phyloP scores from a whole-genome alignment of 2,113 vertebrate species.

The Pelusios castaneus region DNA sequence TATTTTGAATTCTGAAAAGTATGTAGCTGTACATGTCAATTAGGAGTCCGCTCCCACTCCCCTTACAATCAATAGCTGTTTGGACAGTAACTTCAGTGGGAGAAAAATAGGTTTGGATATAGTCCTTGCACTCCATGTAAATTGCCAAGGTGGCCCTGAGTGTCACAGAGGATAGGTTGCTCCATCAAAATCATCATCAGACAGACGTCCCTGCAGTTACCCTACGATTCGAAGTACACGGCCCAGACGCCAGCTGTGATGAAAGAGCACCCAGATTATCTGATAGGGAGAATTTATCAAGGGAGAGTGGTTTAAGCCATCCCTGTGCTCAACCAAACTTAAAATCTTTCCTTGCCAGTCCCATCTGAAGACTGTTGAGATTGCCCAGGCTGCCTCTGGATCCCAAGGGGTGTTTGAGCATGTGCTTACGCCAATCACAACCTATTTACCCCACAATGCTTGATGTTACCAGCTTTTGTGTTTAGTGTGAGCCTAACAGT shows the following conservation, averaged over 20 bases:
- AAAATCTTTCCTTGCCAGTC: neutral
- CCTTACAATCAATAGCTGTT: neutral
- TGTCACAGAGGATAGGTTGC: neutral
- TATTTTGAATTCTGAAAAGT: neutral
- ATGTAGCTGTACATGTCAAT: neutral
- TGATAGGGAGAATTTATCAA: neutral
- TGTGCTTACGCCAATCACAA: neutral
- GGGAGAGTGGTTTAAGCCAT: neutral
- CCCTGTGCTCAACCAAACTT: neutral
- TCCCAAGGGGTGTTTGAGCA: neutral
- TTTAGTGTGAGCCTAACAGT: neutral
- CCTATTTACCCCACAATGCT: neutral
- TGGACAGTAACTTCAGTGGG: neutral
- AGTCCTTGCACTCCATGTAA: neutral
- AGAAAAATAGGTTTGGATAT: neutral
- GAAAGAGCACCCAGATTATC: neutral
- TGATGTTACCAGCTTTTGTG: neutral
- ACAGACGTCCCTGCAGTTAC: neutral
- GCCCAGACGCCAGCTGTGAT: neutral
- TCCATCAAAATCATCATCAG: neutral
- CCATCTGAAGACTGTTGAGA: neutral
- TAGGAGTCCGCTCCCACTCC: neutral
- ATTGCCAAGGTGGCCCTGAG: neutral
- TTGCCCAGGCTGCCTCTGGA: too few species aligned
- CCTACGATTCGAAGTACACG: neutral